phyloP scores from a whole-genome alignment of 1,140 invertebrate species.

The Paraescarpia echinospica region DNA sequence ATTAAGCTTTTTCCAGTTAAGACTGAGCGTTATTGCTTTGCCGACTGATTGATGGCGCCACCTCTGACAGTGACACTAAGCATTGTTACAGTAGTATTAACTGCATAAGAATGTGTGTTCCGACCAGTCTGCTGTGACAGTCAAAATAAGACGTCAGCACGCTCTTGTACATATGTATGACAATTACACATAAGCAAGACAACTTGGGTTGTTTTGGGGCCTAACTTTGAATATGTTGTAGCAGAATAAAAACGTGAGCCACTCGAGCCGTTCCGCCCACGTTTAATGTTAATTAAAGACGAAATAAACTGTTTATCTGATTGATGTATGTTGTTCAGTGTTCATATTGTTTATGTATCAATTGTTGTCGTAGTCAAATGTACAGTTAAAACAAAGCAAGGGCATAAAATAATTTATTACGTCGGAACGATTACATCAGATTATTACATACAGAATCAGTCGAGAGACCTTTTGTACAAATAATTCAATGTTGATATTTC shows the following conservation, averaged over 20 bases:
- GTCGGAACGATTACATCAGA: not conserved
- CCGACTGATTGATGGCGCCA: no score
- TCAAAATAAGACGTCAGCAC: not conserved
- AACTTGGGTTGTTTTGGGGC: not conserved
- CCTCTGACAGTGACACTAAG: not conserved
- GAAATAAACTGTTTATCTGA: conserved; percentile 1
- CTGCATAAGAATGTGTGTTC: not conserved
- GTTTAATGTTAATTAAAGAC: not conserved
- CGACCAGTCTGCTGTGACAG: not conserved
- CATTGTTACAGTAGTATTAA: not conserved
- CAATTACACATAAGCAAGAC: not conserved
- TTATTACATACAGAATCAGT: not conserved
- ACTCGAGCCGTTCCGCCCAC: not conserved
- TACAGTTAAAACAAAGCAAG: not conserved
- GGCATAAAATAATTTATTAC: not conserved
- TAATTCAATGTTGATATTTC: not conserved
- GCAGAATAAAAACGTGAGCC: not conserved
- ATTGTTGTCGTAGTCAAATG: not conserved
- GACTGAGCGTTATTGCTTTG: not conserved
- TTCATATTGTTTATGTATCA: no score
- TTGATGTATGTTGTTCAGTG: not conserved
- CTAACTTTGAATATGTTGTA: not conserved
- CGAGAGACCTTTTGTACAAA: not conserved
- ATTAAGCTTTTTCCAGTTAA: not conserved
- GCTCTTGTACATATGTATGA: not conserved